phyloP scores from a whole-genome alignment of 2,888 invertebrate genomes.

The Eledona agricola region DNA sequence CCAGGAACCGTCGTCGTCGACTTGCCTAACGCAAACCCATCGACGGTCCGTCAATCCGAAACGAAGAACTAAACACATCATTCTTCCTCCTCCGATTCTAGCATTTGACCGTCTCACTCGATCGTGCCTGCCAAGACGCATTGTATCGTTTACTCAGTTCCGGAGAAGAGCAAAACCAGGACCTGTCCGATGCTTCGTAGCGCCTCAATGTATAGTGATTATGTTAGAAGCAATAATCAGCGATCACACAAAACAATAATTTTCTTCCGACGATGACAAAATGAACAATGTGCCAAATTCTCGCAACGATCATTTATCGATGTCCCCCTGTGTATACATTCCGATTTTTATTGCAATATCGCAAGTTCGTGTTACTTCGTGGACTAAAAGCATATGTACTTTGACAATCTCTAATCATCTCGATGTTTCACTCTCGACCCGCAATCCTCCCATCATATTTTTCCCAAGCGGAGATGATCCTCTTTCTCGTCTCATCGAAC shows the following conservation, averaged over 20 bases:
- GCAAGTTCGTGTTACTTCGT: constrained; percentile 32
- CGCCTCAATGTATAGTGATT: constrained; percentile 54
- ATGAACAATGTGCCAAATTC: constrained; percentile 45
- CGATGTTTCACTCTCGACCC: constrained; percentile 45
- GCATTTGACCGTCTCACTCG: constrained; percentile 11
- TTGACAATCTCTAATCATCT: constrained; percentile 53
- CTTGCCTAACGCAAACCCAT: constrained; percentile 32
- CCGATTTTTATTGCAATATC: constrained; percentile 35
- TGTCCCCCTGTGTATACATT: constrained; percentile 30
- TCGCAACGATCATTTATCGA: constrained; percentile 43
- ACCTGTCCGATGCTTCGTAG: constrained; percentile 50
- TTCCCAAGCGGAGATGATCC: constrained; percentile 14
- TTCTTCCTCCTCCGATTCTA: constrained; percentile 1
- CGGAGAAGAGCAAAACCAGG: constrained; percentile 39
- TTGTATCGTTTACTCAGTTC: constrained; percentile 38
- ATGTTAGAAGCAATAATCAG: constrained; percentile 54
- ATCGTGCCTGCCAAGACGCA: constrained; percentile 36
- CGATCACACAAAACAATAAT: constrained; percentile 43
- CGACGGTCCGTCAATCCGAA: constrained; percentile 23
- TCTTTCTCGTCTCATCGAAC: constrained; percentile 23
- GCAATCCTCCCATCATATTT: constrained; percentile 30
- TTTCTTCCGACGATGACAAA: constrained; percentile 33
- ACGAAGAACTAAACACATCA: constrained; percentile 33
- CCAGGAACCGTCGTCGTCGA: constrained; percentile 33
- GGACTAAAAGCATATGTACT: constrained; percentile 43